Evolutionary conservation across 2,888 invertebrate species (phyloP).

Genomic region (Cheilosia vernalis): DNA sequence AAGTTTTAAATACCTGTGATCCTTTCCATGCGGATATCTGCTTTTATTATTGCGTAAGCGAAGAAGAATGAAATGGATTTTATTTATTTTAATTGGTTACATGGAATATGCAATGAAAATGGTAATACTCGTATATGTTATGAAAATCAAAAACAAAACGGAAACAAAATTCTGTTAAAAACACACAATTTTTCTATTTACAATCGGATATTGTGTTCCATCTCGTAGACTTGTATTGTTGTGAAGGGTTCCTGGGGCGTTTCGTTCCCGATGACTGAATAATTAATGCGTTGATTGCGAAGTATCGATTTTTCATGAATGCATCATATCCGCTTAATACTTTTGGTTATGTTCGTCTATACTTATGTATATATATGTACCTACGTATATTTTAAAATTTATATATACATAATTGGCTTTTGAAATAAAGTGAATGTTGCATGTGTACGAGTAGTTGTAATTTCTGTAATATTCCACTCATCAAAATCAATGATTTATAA

Average conservation of each 20-base stretch:
- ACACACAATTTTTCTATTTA: slow-evolving; percentile 56
- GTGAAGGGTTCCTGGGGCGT: slow-evolving; percentile 54
- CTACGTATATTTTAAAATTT: neutral
- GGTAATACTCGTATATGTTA: slow-evolving; percentile 9
- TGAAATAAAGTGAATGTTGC: slow-evolving; percentile 17
- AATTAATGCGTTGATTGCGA: slow-evolving; percentile 55
- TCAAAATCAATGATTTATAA: slow-evolving; percentile 11
- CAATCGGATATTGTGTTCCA: slow-evolving; percentile 55
- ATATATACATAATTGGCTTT: slow-evolving; percentile 39
- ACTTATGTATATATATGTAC: neutral
- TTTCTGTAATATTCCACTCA: neutral
- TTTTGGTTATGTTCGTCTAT: neutral
- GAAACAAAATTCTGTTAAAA: slow-evolving; percentile 4
- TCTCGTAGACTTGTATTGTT: slow-evolving; percentile 72
- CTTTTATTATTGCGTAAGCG: slow-evolving; percentile 36
- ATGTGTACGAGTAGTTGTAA: neutral
- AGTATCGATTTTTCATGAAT: slow-evolving; percentile 59
- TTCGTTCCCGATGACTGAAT: slow-evolving; percentile 36
- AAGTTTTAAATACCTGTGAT: slow-evolving; percentile 82
- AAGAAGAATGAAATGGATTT: slow-evolving; percentile 43
- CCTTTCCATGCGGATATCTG: slow-evolving; percentile 84
- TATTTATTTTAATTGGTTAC: slow-evolving; percentile 43
- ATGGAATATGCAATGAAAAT: slow-evolving; percentile 43
- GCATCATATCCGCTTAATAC: slow-evolving; percentile 5
- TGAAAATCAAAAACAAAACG: neutral